Percentiles rank a stretch among this genome's conserved stretches.
phyloP scores from a whole-genome alignment of 2,888 invertebrate species.

The Athetis lepigone region DNA sequence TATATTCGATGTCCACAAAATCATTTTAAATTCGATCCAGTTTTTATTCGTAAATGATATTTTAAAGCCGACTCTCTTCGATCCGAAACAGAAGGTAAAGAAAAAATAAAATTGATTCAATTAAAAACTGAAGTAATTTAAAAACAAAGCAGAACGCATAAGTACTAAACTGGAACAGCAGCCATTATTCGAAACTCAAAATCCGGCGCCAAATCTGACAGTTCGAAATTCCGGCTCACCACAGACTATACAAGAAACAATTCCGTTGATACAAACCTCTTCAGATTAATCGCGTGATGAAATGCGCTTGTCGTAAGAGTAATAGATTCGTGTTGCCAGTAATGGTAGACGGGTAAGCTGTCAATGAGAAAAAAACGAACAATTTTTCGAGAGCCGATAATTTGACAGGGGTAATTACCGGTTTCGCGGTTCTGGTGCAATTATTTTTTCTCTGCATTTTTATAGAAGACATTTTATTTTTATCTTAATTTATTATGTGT shows the following conservation, averaged over 20 bases:
- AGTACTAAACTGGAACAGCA: conserved; percentile 18
- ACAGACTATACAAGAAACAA: conserved; percentile 15
- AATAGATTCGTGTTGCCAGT: conserved; percentile 47
- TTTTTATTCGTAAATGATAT: too few relatives aligned
- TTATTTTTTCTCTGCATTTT: conserved; percentile 35
- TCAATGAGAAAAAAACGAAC: conserved; percentile 68
- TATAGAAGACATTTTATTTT: conserved; percentile 22
- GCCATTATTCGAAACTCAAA: conserved; percentile 20
- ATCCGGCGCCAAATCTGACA: conserved; percentile 6
- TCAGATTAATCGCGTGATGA: conserved; percentile 56
- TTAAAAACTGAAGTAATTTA: too few relatives aligned
- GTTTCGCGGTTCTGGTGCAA: conserved; percentile 53
- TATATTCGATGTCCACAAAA: too few relatives aligned
- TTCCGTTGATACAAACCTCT: conserved; percentile 43
- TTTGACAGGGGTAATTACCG: conserved; percentile 61
- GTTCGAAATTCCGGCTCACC: conserved; percentile 1
- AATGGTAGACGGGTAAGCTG: conserved; percentile 70
- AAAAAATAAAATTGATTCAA: too few relatives aligned
- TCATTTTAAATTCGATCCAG: too few relatives aligned
- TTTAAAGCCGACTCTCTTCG: too few relatives aligned
- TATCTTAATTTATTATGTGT: conserved; percentile 14
- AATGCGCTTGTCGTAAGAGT: conserved; percentile 49
- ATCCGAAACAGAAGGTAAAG: too few relatives aligned
- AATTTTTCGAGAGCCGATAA: conserved; percentile 70
- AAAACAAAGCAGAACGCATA: too few relatives aligned